A percentile compares a stretch with the other conserved stretches of the same genome.
Evolutionary conservation across 2,113 vertebrate genomes (phyloP).

Genomic region (Corvus hawaiiensis): DNA sequence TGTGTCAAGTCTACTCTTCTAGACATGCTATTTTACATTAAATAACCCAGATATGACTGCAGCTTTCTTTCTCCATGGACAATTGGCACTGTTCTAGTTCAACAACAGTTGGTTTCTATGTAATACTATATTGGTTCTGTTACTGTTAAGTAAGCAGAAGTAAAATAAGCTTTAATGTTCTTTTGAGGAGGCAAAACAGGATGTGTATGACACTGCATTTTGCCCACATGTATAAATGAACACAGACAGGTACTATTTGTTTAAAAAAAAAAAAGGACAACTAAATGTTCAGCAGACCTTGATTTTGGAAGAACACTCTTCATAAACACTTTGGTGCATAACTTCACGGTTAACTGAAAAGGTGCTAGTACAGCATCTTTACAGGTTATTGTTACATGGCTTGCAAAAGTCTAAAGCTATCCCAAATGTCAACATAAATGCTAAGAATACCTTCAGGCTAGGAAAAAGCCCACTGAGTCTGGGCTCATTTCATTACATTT

Average conservation of each 20-base stretch:
- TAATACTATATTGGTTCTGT: neutral
- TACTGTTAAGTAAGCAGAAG: neutral
- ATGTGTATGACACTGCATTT: neutral
- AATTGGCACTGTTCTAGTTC: neutral
- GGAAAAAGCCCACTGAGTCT: neutral
- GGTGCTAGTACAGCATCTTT: neutral
- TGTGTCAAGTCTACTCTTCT: neutral
- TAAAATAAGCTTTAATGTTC: neutral
- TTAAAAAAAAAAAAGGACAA: too few relatives aligned
- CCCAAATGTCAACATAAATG: conserved; percentile 50
- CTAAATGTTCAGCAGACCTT: neutral
- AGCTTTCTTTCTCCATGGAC: neutral
- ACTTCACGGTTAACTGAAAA: neutral
- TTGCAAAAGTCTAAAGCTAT: conserved; percentile 4
- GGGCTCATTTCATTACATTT: neutral
- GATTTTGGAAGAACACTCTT: neutral
- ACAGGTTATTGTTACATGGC: neutral
- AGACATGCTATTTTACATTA: neutral
- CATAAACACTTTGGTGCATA: neutral
- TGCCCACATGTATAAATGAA: neutral
- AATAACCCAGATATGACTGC: neutral
- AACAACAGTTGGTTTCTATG: neutral
- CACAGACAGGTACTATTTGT: neutral
- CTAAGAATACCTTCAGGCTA: neutral
- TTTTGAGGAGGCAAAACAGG: neutral